phyloP scores from a whole-genome alignment of 2,888 invertebrate genomes.

The Allygus modestus region DNA sequence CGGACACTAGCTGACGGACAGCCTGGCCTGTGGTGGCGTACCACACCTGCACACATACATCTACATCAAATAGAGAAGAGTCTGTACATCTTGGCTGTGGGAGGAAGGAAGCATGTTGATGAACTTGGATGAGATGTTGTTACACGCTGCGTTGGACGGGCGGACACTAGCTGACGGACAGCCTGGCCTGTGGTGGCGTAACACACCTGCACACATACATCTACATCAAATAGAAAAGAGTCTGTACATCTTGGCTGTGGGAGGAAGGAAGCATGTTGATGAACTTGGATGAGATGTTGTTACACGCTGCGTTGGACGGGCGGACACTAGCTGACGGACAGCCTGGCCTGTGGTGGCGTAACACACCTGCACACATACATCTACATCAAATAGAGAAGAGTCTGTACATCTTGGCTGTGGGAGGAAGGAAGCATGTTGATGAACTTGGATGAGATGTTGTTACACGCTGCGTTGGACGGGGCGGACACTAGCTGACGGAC shows the following conservation, averaged over 20 bases:
- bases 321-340: slow-evolving; percentile 77
- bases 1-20: slow-evolving; percentile 77
- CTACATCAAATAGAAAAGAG: slow-evolving; percentile 18
- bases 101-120: slow-evolving; percentile 20
- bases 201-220: slow-evolving; percentile 54
- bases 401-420: slow-evolving; percentile 25
- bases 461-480: slow-evolving; percentile 82
- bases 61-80: slow-evolving; percentile 21
- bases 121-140: slow-evolving; percentile 2
- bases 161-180: slow-evolving; percentile 77
- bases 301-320: slow-evolving; percentile 82
- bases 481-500: slow-evolving; percentile 78
- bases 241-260: slow-evolving; percentile 32
- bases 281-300: slow-evolving; percentile 2
- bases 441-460: slow-evolving; percentile 1
- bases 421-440: slow-evolving; percentile 9
- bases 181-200: not conserved
- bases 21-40: not conserved
- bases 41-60: slow-evolving; percentile 55
- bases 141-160: slow-evolving; percentile 82
- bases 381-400: slow-evolving; percentile 16
- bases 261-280: slow-evolving; percentile 20
- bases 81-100: slow-evolving; percentile 32
- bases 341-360: not conserved
- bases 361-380: slow-evolving; percentile 52